Evolutionary conservation across 1,140 invertebrate species (phyloP), one percentile per base, ranked within the genome.

Genomic region (Orchesella cincta): DNA sequence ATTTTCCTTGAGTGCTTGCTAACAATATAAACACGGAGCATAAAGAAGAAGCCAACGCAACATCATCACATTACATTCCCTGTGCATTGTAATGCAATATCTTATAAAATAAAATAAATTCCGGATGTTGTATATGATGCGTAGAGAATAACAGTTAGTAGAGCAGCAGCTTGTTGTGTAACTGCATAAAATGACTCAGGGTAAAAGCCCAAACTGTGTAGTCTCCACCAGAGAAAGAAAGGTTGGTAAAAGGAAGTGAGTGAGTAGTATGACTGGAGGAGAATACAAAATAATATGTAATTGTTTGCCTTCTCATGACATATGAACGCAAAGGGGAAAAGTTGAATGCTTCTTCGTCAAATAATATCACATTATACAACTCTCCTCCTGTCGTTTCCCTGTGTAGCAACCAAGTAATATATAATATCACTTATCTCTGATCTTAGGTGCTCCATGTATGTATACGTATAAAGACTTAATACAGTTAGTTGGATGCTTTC

Each of bases 291-390:
- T 31, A 67, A 31, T 67, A 67, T 67, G 31, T 67, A 67, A 67
- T 67, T 67, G 62, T 67, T 67, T 67, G 62, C 62, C 62, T 67
- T 67, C 31, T 67, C 62, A 57, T 67, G 62, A 67, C 62, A 67
- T 67, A 67, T 67, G 62, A 67, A 31, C 8, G 62, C 62, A 67
- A 67, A 67, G 62, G 62, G 62, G 62, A 33, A 67, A 67, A 67
- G 62, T 67, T 67, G 62, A 67, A 26, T 67, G 31, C 31, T 67
- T 23, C 62, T 67, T 67, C n/a, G n/a, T n/a, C 62, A 67, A 67
- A 31, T 67, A 57, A 57, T 57, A 57, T n/a, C 23, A 57, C 23
- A n/a, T n/a, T 31, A 67, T 29, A n/a, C n/a, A n/a, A 67, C 33
- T 67, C 26, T 67, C n/a, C 5, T 67, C 29, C 52, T 57, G 23